Evolutionary conservation across 2,888 invertebrate species (phyloP), one percentile per base, ranked within the genome.

Genomic region (Sepioteuthis lessoniana): DNA sequence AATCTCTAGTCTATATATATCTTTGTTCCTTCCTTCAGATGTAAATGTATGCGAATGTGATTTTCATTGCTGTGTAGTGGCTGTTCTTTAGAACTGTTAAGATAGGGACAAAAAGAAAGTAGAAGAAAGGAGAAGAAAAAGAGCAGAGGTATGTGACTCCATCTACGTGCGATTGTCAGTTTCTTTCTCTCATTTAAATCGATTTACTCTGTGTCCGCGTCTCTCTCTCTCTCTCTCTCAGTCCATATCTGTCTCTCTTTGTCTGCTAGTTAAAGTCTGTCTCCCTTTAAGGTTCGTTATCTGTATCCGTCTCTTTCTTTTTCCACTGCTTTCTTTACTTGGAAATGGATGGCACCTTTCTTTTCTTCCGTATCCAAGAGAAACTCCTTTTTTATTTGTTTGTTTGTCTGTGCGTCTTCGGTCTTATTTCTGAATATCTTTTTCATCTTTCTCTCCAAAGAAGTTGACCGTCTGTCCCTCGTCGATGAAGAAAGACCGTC

Each of bases 21-120:
- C 76, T 76, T 76, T n/a, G 76, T 35, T 76, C 76, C 35, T 76
- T 76, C n/a, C 76, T 76, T 76, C 76, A 35, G 76, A n/a, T 35
- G 76, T n/a, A 76, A 76, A 76, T 76, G n/a, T 76, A 76, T 76
- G 76, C 35, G 76, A 76, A 76, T 76, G 76, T 76, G 76, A 76
- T 76, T 76, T n/a, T 35, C n/a, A 76, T n/a, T 76, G n/a, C 76
- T 76, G 76, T 31, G n/a, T 42, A 42, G n/a, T 76, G 76, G 76
- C 76, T 76, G n/a, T 76, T 76, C 76, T 76, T 76, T 13, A 76
- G 76, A n/a, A 35, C n/a, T 60, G 8, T 76, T n/a, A 4, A 55
- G 25, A 55, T n/a, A 76, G 16, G 19, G n/a, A 35, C 4, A 13
- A 35, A 35, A 35, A 4, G 25, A 3, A 55, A 35, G 16, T 10